Evolutionary conservation across 2,113 vertebrate species (phyloP).

Genomic region (Dasypus novemcinctus): DNA sequence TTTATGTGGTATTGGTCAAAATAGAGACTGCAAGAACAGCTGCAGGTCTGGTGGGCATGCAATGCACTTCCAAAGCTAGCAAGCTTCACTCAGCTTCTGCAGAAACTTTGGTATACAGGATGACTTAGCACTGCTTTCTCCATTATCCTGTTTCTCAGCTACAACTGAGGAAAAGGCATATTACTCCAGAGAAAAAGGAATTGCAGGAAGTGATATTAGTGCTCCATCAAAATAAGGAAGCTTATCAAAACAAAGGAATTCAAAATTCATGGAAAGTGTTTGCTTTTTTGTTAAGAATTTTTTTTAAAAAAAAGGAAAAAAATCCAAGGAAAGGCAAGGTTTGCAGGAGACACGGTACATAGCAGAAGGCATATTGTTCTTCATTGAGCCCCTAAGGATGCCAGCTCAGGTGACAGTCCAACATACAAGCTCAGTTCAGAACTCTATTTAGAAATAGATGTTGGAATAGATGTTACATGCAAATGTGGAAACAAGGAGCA

Average conservation of each 20-base stretch:
- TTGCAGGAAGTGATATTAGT: neutral
- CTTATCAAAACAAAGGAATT: neutral
- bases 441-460: neutral
- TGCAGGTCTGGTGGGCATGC: neutral
- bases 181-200: neutral
- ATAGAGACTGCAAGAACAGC: neutral
- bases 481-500: neutral
- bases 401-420: neutral
- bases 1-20: neutral
- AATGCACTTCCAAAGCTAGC: neutral
- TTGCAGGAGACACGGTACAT: neutral
- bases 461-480: neutral
- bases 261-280: neutral
- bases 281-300: too few species aligned
- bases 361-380: neutral
- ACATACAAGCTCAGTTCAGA: neutral
- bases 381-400: neutral
- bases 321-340: neutral
- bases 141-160: neutral
- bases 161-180: too few species aligned
- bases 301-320: too few species aligned
- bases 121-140: neutral
- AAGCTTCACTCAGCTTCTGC: neutral
- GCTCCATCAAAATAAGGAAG: neutral
- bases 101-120: neutral